Conservation (phyloP, 2,797 vertebrate genomes). For the Atherinosoma microstoma region DNA sequence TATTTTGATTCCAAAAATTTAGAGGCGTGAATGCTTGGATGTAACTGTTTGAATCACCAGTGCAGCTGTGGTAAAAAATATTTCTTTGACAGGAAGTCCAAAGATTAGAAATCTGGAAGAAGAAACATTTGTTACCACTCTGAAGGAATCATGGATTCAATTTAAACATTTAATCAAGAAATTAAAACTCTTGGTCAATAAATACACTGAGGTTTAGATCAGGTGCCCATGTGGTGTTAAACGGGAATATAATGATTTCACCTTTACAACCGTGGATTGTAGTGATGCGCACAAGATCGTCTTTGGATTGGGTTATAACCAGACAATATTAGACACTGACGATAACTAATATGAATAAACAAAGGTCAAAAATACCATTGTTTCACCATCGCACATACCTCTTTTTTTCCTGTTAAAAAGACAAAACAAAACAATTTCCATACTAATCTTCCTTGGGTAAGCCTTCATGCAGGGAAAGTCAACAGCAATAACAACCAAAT, state of each 20-base stretch:
- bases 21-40: neutral
- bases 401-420: conserved; percentile 17
- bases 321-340: neutral
- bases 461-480: conserved; percentile 55
- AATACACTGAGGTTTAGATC: no score
- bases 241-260: neutral
- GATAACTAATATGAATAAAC: neutral
- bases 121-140: no score
- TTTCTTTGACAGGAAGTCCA: neutral
- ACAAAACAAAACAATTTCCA: conserved; percentile 53
- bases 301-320: neutral
- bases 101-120: neutral
- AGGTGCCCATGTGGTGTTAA: neutral
- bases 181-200: no score
- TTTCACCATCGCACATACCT: conserved; percentile 12
- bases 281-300: neutral
- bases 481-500: conserved; percentile 64
- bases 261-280: neutral
- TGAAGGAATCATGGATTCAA: no score
- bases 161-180: no score
- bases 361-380: neutral
- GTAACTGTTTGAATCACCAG: neutral
- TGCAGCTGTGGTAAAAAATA: neutral
- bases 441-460: conserved; percentile 49
- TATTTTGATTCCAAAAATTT: neutral